A percentile compares a stretch with the other conserved stretches of the same genome.
phyloP scores from a whole-genome alignment of 2,113 vertebrate genomes.

The Clarias batrachus region DNA sequence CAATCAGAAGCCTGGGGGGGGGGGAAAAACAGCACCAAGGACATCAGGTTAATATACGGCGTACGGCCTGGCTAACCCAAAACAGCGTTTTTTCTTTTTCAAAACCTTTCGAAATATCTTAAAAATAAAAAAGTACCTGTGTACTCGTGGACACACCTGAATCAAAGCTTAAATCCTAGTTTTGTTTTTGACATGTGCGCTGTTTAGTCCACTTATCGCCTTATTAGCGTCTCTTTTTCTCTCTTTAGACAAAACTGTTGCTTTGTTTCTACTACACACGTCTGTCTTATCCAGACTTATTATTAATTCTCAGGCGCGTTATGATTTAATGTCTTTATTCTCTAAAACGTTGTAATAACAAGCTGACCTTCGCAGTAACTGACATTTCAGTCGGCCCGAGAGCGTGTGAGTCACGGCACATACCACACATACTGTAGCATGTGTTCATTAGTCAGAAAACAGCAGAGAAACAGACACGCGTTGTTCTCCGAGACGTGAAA shows the following conservation, averaged over 20 bases:
- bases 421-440: slow-evolving; percentile 46
- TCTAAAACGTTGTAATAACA: slow-evolving; percentile 29
- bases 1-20: too few species aligned
- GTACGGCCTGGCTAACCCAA: too few species aligned
- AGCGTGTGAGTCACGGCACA: slow-evolving; percentile 31
- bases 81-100: too few species aligned
- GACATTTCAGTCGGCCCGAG: slow-evolving; percentile 5
- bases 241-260: not conserved
- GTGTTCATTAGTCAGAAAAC: slow-evolving; percentile 4
- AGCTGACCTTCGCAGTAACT: not conserved
- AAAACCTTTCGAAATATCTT: not conserved
- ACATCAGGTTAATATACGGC: too few species aligned
- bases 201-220: not conserved
- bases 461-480: not conserved
- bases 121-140: not conserved
- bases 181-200: not conserved
- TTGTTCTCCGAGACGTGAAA: not conserved
- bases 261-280: not conserved
- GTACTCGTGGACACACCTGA: too few species aligned
- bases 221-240: not conserved
- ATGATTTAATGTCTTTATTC: not conserved
- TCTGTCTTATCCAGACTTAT: not conserved
- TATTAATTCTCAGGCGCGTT: slow-evolving; percentile 2
- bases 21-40: too few species aligned
- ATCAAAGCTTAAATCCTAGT: not conserved